Evolutionary conservation across 2,797 vertebrate genomes (phyloP).

Genomic region (Chelmon rostratus): DNA sequence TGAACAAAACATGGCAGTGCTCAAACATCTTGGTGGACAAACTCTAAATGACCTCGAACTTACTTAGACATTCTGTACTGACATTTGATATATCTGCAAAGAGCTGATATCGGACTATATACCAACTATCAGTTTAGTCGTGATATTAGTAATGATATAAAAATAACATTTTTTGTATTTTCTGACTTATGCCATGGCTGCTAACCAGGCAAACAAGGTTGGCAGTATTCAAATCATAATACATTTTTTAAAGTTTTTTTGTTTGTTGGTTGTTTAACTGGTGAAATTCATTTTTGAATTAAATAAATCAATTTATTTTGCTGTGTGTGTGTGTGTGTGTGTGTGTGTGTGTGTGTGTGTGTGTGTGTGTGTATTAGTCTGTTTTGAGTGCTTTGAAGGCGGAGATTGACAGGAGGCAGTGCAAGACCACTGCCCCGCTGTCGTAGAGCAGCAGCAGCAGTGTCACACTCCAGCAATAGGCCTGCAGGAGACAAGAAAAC

Average conservation of each 20-base stretch:
- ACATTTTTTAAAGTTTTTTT: too few species aligned
- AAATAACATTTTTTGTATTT: neutral
- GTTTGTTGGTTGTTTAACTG: too few species aligned
- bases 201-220: neutral
- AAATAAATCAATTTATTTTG: too few species aligned
- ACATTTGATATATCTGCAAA: neutral
- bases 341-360: too few species aligned
- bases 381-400: slow-evolving; percentile 77
- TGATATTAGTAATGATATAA: neutral
- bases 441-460: slow-evolving; percentile 77
- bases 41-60: neutral
- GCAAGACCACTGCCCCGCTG: slow-evolving; percentile 64
- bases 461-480: slow-evolving; percentile 42
- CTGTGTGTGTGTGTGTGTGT: too few species aligned
- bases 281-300: too few species aligned
- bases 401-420: slow-evolving; percentile 68
- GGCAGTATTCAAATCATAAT: neutral
- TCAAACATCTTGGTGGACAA: neutral
- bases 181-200: neutral
- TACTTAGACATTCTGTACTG: neutral
- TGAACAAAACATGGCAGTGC: neutral
- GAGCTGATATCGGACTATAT: neutral
- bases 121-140: neutral
- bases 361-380: slow-evolving; percentile 25
- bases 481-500: slow-evolving; percentile 59